Conservation (phyloP, 2,113 vertebrate species). For the Ammodytes marinus region DNA sequence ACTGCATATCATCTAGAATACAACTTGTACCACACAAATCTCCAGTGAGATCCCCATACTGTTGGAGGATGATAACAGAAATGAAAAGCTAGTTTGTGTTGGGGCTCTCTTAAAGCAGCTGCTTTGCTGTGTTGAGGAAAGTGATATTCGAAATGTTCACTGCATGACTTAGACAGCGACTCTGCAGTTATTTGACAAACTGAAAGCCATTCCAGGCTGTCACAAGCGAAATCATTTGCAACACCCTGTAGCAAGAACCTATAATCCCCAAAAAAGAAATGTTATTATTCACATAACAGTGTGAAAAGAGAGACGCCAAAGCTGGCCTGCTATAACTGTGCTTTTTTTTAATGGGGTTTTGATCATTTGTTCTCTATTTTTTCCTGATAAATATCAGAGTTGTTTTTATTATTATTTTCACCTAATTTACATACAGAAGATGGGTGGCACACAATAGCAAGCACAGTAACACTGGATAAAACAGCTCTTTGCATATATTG, state of each 20-base stretch:
- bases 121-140: slow-evolving; percentile 71
- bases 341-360: slow-evolving; percentile 54
- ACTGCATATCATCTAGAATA: slow-evolving; percentile 84
- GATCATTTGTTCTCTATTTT: slow-evolving; percentile 53
- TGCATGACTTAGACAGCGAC: slow-evolving; percentile 73
- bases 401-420: slow-evolving; percentile 59
- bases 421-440: slow-evolving; percentile 66
- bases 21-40: slow-evolving; percentile 81
- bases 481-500: slow-evolving; percentile 66
- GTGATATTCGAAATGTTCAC: slow-evolving; percentile 71
- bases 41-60: slow-evolving; percentile 83
- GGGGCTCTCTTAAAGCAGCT: slow-evolving; percentile 63
- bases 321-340: slow-evolving; percentile 64
- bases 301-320: slow-evolving; percentile 69
- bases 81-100: slow-evolving; percentile 79
- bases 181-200: slow-evolving; percentile 75
- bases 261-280: slow-evolving; percentile 76
- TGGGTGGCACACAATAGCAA: slow-evolving; percentile 42
- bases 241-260: slow-evolving; percentile 74
- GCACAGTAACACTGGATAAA: slow-evolving; percentile 62
- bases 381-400: slow-evolving; percentile 64
- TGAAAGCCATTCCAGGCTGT: slow-evolving; percentile 73
- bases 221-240: slow-evolving; percentile 73
- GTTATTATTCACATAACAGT: slow-evolving; percentile 75
- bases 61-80: slow-evolving; percentile 81